These are phyloP conservation scores for Microctenopoma steveboyesi DNA, from an alignment of 2,797 vertebrate species.

Conservation along the genomic window DNA sequence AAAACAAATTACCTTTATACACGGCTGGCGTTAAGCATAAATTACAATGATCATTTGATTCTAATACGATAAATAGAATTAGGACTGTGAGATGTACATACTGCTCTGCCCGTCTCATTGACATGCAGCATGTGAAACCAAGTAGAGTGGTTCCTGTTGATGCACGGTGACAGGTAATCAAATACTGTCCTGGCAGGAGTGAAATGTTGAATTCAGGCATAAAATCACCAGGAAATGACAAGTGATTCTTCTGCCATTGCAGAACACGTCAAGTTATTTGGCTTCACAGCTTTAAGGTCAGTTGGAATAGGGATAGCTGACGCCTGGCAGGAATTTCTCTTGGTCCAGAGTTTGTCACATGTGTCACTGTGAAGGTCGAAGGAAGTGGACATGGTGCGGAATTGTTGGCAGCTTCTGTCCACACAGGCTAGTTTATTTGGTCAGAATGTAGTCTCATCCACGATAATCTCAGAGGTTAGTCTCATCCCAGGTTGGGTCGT, in stretches of 20 bases:
- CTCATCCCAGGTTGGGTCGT: conserved; percentile 97
- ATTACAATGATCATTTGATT: not conserved
- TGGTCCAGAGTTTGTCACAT: conserved; percentile 45
- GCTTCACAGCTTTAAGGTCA: conserved; percentile 66
- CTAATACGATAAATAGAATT: not conserved
- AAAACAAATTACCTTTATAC: not conserved
- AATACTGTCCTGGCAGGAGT: conserved; percentile 3
- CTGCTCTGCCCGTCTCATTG: conserved; percentile 1
- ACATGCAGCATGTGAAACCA: not conserved
- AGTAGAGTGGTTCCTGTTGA: not conserved
- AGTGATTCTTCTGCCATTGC: conserved; percentile 1
- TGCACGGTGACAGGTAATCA: conserved; percentile 15
- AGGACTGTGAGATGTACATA: conserved; percentile 9
- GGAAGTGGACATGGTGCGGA: conserved; percentile 10
- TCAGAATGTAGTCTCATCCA: conserved; percentile 7
- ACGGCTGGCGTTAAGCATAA: not conserved
- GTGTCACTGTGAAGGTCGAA: conserved; percentile 22
- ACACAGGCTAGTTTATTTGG: conserved; percentile 8
- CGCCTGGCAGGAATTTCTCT: conserved; percentile 34
- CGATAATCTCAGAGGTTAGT: conserved; percentile 88
- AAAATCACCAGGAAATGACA: not conserved
- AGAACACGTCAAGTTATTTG: conserved; percentile 37
- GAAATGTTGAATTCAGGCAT: conserved; percentile 4
- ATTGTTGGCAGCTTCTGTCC: conserved; percentile 42
- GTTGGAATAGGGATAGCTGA: conserved; percentile 39